Percentiles rank a stretch among this genome's conserved stretches.
These are phyloP conservation scores for Aphis craccivora DNA, from an alignment of 1,140 invertebrate species.

Conservation along the genomic window DNA sequence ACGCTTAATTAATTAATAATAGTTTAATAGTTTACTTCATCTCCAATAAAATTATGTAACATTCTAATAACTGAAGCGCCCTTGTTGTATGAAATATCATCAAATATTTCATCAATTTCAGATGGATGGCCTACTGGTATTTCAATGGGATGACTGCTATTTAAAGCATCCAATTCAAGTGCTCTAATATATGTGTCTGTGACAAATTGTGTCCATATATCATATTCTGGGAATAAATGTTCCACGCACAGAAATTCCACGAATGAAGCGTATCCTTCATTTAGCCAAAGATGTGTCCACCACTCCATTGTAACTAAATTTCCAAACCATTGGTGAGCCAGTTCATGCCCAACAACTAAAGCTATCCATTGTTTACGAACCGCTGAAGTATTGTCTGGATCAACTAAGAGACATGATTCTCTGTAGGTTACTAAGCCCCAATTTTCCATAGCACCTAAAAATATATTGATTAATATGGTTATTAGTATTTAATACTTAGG, in stretches of 20 bases:
- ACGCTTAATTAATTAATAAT: conserved; percentile 4
- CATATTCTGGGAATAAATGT: conserved; percentile 88
- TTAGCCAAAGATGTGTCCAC: conserved; percentile 74
- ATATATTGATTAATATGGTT: neutral
- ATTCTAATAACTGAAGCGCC: conserved; percentile 94
- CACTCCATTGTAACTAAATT: conserved; percentile 87
- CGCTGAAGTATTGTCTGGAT: conserved; percentile 83
- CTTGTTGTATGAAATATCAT: conserved; percentile 95
- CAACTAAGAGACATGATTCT: conserved; percentile 83
- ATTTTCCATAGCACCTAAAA: conserved; percentile 91
- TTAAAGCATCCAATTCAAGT: conserved; percentile 86
- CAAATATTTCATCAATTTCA: conserved; percentile 95
- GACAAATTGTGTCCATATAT: conserved; percentile 93
- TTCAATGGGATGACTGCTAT: conserved; percentile 91
- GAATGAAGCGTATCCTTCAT: conserved; percentile 92
- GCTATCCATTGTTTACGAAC: conserved; percentile 86
- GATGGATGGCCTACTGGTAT: conserved; percentile 87
- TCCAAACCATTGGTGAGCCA: conserved; percentile 92
- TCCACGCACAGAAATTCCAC: conserved; percentile 88
- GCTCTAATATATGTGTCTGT: conserved; percentile 83
- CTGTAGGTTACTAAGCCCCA: conserved; percentile 89
- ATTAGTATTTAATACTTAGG: neutral
- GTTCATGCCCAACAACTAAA: conserved; percentile 84
- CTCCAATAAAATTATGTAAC: conserved; percentile 95
- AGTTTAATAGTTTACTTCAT: conserved; percentile 68